A percentile compares a stretch with the other conserved stretches of the same genome.
phyloP scores from a whole-genome alignment of 2,113 vertebrate genomes.

The Oreotrochilus melanogaster region DNA sequence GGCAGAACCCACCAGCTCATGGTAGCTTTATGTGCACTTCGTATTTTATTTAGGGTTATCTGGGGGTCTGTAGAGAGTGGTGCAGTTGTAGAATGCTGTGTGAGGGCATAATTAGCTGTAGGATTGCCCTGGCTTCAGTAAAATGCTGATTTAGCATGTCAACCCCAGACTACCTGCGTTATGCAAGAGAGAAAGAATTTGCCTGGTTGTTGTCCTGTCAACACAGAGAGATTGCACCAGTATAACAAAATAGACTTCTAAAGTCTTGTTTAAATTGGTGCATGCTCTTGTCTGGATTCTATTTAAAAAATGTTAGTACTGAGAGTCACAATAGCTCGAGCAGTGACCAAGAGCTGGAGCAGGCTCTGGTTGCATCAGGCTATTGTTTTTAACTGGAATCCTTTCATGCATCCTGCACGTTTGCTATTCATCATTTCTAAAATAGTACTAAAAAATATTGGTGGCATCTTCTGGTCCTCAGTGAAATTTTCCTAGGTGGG shows the following conservation, averaged over 20 bases:
- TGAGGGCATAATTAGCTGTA: neutral
- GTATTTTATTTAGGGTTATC: neutral
- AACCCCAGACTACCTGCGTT: slow-evolving; percentile 28
- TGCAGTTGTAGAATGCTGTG: neutral
- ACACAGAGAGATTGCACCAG: slow-evolving; percentile 40
- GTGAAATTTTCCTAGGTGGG: neutral
- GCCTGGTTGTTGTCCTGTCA: slow-evolving; percentile 32
- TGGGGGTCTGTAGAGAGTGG: neutral
- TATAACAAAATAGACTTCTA: neutral
- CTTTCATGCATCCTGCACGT: neutral
- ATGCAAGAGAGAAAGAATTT: slow-evolving; percentile 39
- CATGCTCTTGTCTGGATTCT: slow-evolving; percentile 21
- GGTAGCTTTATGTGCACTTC: neutral
- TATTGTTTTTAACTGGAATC: slow-evolving; percentile 27
- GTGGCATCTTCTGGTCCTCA: neutral
- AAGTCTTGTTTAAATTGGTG: slow-evolving; percentile 29
- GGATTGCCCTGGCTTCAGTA: neutral
- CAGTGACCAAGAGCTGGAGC: neutral
- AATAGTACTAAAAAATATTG: neutral
- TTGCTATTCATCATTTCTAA: neutral
- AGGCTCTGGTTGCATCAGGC: slow-evolving; percentile 39
- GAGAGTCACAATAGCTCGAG: slow-evolving; percentile 18
- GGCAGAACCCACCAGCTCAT: neutral
- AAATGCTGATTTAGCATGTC: neutral
- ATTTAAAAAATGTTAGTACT: slow-evolving; percentile 3